Evolutionary conservation across 1,140 invertebrate genomes (phyloP).

Genomic region (Zaprionus ornatus): DNA sequence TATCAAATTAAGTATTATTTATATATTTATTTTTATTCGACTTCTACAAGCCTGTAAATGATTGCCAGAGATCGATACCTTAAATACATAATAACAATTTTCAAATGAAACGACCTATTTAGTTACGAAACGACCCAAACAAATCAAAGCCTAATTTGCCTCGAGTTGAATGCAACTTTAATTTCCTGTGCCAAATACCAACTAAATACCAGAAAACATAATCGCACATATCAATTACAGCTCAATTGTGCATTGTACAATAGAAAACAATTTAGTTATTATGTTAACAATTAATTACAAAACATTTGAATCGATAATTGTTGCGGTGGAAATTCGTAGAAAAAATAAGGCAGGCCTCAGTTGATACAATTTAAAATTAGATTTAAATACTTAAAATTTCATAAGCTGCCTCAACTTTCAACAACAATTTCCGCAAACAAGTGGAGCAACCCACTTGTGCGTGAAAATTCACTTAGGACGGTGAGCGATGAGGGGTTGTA

Average conservation of each 20-base stretch:
- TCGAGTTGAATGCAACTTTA: not conserved
- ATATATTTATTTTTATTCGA: too few species aligned
- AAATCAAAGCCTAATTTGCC: not conserved
- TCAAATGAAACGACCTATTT: not conserved
- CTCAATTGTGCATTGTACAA: not conserved
- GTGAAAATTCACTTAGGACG: constrained; percentile 65
- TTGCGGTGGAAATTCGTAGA: not conserved
- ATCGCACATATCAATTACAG: not conserved
- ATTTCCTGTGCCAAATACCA: not conserved
- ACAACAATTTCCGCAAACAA: constrained; percentile 11
- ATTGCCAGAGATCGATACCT: not conserved
- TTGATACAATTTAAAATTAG: not conserved
- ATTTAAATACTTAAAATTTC: constrained; percentile 2
- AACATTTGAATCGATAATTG: not conserved
- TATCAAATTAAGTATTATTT: too few species aligned
- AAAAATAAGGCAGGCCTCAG: not conserved
- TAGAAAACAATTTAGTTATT: not conserved
- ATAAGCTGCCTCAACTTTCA: not conserved
- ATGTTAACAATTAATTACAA: not conserved
- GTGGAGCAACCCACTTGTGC: constrained; percentile 29
- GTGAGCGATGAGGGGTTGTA: constrained; percentile 37
- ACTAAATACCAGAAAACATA: not conserved
- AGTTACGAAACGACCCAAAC: too few species aligned
- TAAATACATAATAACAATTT: not conserved
- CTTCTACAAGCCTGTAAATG: not conserved